phyloP scores from a whole-genome alignment of 1,140 invertebrate species.

The Agraylea sexmaculata region DNA sequence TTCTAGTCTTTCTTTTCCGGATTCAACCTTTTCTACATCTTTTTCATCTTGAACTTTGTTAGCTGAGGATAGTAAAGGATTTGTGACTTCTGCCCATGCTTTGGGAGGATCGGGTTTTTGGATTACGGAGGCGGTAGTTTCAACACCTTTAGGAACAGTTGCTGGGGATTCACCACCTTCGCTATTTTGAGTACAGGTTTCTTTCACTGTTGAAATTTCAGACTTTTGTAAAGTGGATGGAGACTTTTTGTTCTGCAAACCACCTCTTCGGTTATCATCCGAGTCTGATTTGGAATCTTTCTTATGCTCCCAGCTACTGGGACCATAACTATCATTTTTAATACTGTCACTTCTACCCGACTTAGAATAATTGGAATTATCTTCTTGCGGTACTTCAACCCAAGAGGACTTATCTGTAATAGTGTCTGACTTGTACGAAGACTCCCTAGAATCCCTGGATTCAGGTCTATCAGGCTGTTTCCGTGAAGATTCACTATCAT shows the following conservation, averaged over 20 bases:
- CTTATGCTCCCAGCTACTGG: constrained; percentile 11
- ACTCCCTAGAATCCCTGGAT: constrained; percentile 38
- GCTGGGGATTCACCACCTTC: not conserved
- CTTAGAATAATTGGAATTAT: constrained; percentile 21
- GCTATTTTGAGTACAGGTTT: constrained; percentile 2
- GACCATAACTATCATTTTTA: constrained; percentile 13
- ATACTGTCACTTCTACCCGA: constrained; percentile 13
- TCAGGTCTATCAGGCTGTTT: constrained; percentile 42
- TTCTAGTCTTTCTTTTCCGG: constrained; percentile 33
- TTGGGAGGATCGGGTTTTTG: constrained; percentile 27
- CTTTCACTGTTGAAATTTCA: constrained; percentile 5
- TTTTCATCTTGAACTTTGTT: constrained; percentile 14
- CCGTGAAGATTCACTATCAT: constrained; percentile 15
- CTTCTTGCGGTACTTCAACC: constrained; percentile 33
- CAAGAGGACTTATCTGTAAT: constrained; percentile 25
- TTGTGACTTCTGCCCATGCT: constrained; percentile 33
- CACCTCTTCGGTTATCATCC: constrained; percentile 15
- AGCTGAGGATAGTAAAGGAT: constrained; percentile 23
- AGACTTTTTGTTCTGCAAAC: too few species aligned
- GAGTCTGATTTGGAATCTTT: constrained; percentile 21
- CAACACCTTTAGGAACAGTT: constrained; percentile 2
- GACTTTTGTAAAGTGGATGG: constrained; percentile 10
- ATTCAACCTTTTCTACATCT: constrained; percentile 13
- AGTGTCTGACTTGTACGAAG: constrained; percentile 36
- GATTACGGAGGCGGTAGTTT: constrained; percentile 1